A percentile compares a stretch with the other conserved stretches of the same genome.
Conservation (phyloP, 2,797 vertebrate species). For the Eulemur mongoz region DNA sequence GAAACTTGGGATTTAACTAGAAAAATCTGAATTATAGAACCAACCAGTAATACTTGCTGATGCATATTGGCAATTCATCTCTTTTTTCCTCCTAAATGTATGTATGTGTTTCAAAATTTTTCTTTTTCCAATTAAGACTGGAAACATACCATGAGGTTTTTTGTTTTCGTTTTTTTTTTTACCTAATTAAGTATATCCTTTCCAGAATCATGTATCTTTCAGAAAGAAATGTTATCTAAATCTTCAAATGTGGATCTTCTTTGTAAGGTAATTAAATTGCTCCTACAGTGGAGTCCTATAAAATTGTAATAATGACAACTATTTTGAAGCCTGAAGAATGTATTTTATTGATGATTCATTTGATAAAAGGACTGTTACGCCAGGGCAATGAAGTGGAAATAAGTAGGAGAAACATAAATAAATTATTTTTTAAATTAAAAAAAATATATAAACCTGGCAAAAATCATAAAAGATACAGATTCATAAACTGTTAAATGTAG, state of each 20-base stretch:
- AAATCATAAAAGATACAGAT: background rate
- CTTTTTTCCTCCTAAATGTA: constrained; percentile 59
- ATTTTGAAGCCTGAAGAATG: constrained; percentile 64
- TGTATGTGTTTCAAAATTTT: constrained; percentile 70
- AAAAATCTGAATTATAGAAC: constrained; percentile 63
- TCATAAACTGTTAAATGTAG: background rate
- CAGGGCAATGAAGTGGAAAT: constrained; percentile 50
- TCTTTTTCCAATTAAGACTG: constrained; percentile 79
- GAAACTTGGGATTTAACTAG: constrained; percentile 55
- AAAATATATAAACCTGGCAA: background rate
- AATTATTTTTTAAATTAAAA: constrained; percentile 72
- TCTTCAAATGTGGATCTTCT: constrained; percentile 59
- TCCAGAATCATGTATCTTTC: constrained; percentile 55
- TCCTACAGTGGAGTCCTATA: constrained; percentile 52
- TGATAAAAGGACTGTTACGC: constrained; percentile 48
- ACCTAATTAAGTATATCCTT: constrained; percentile 59
- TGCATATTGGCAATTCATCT: constrained; percentile 47
- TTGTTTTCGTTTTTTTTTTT: constrained; percentile 58
- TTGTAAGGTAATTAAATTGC: constrained; percentile 61
- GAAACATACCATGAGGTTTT: constrained; percentile 60
- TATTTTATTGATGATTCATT: constrained; percentile 63
- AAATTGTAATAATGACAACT: constrained; percentile 60
- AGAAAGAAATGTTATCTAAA: constrained; percentile 61
- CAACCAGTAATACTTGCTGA: constrained; percentile 39
- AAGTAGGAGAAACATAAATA: constrained; percentile 60